Base-by-base conservation (phyloP, 2,113 vertebrate genomes). In the rabbit (Oryctolagus cuniculus) region DNA sequence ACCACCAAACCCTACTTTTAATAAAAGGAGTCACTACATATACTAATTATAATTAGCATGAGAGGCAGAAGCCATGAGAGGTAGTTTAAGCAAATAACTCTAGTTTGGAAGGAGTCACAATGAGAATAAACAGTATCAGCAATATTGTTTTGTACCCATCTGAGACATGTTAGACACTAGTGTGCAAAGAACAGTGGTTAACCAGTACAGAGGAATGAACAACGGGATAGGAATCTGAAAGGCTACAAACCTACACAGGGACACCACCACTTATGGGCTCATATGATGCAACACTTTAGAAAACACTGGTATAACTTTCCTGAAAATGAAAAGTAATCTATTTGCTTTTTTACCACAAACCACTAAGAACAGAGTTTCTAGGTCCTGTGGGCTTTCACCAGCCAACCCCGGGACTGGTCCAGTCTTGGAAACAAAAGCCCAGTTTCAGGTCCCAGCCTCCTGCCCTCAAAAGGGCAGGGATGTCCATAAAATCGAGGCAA, bases 371-470 rank as follows among this genome's bases (percentile, higher is more conserved):
- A 61, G 34, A 66, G 44, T 87, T 36, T 90, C 95, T 97, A 89
- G 10, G 96, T 97, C 96, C 97, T 74, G 91, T 96, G 27, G 58
- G 44, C 95, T 98, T 98, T 93, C 77, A 55, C 72, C 96, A 84
- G 5, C 78, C 61, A 11, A 44, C 80, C 58, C 77, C 75, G 29
- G 2, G 90, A 82, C 67, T 95, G 98, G 90, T 99, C 99, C 31
- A 99, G 97, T 29, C 99, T 99, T 75, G 93, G 98, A 95, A 99
- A 99, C 38, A 99, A 98, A 64, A 99, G 31, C 0, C 99, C 99
- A 0, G 97, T 97, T 95, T 99, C 98, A 0, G 98, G 97, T 5
- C 99, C 99, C 0, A 99, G 98, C 15, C 75, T 90, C 88, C 99
- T 98, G 19, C 99, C 99, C 97, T 99, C 99, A 70, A 99, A 99